phyloP scores from a whole-genome alignment of 2,113 vertebrate species.

The Caranx melampygus region DNA sequence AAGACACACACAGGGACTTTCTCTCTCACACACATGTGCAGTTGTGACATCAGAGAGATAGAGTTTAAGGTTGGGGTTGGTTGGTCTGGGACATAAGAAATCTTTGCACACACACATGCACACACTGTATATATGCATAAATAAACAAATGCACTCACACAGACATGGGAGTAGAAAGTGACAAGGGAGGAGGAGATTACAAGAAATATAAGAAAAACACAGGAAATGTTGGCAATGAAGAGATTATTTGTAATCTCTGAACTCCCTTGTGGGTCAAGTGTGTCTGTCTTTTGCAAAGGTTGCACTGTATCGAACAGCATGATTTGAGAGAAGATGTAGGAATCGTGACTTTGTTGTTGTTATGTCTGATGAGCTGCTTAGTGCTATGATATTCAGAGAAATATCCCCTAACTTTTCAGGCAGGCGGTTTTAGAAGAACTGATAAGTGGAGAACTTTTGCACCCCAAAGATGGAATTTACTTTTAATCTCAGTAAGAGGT shows the following conservation, averaged over 20 bases:
- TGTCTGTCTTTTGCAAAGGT: constrained; percentile 4
- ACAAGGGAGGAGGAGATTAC: constrained; percentile 41
- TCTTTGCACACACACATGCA: constrained; percentile 23
- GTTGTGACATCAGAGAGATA: constrained; percentile 44
- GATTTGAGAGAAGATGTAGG: constrained; percentile 40
- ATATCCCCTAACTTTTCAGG: constrained; percentile 47
- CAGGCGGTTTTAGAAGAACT: constrained; percentile 48
- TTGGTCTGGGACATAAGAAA: constrained; percentile 23
- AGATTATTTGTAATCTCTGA: constrained; percentile 46
- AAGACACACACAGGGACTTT: constrained; percentile 40
- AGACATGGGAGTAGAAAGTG: constrained; percentile 13
- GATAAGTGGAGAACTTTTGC: constrained; percentile 49
- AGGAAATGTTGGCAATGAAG: constrained; percentile 51
- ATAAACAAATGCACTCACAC: constrained; percentile 38
- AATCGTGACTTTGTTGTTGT: constrained; percentile 47
- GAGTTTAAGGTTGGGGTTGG: constrained; percentile 27
- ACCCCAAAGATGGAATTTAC: constrained; percentile 41
- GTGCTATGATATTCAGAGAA: constrained; percentile 42
- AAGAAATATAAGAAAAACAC: constrained; percentile 27
- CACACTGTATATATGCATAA: constrained; percentile 16
- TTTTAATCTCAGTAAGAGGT: constrained; percentile 51
- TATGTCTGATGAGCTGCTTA: constrained; percentile 61
- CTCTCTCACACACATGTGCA: constrained; percentile 31
- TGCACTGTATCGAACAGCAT: constrained; percentile 1
- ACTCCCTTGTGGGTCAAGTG: constrained; percentile 47